Evolutionary conservation across 1,140 invertebrate genomes (phyloP).

Genomic region (Philaenus spumarius): DNA sequence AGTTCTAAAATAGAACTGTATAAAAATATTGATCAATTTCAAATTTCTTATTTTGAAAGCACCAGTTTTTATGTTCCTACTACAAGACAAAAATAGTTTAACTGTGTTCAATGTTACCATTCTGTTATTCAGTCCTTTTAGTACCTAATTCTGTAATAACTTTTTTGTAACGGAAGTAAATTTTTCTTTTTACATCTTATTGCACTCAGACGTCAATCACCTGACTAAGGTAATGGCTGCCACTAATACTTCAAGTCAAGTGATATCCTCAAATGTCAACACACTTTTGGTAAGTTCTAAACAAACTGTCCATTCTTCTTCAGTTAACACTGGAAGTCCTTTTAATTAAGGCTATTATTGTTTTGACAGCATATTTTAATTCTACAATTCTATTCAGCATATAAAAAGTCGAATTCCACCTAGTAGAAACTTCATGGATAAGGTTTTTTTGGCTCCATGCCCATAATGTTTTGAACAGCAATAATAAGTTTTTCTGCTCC

Average conservation of each 20-base stretch:
- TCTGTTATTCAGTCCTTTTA: background rate
- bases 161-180: background rate
- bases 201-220: background rate
- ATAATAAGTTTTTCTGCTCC: background rate
- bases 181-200: background rate
- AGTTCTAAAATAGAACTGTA: too few species aligned
- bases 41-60: too few species aligned
- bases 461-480: background rate
- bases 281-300: slow-evolving; percentile 5
- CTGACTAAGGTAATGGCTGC: slow-evolving; percentile 1
- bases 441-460: slow-evolving; percentile 1
- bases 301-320: slow-evolving; percentile 12
- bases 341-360: slow-evolving; percentile 7
- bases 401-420: too few species aligned
- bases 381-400: too few species aligned
- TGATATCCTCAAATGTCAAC: slow-evolving; percentile 11
- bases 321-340: background rate
- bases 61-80: too few species aligned
- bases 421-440: slow-evolving; percentile 21
- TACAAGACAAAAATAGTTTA: background rate
- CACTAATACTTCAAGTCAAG: slow-evolving; percentile 8
- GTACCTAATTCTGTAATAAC: background rate
- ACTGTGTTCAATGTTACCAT: background rate
- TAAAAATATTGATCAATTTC: too few species aligned
- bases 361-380: slow-evolving; percentile 11